A percentile compares a stretch with the other conserved stretches of the same genome.
Evolutionary conservation across 2,888 invertebrate genomes (phyloP).

Genomic region (Platycheirus rosarum): DNA sequence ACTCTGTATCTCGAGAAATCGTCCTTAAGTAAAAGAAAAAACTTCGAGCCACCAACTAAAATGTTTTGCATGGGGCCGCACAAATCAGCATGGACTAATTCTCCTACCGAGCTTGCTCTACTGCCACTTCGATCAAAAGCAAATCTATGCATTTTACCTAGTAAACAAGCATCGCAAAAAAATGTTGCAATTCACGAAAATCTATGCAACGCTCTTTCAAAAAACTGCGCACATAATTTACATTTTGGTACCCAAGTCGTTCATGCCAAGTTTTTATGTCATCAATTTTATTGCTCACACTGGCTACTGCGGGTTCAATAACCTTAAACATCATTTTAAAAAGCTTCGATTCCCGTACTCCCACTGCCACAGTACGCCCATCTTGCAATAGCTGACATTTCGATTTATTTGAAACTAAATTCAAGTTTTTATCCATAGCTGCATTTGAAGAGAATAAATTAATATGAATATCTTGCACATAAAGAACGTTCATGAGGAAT

Average conservation of each 20-base stretch:
- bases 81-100: constrained; percentile 68
- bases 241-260: constrained; percentile 11
- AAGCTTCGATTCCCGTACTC: constrained; percentile 20
- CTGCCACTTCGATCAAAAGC: constrained; percentile 10
- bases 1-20: constrained; percentile 67
- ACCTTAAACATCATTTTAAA: constrained; percentile 31
- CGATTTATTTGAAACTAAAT: constrained; percentile 34
- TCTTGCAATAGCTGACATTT: constrained; percentile 46
- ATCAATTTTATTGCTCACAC: constrained; percentile 5
- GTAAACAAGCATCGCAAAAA: constrained; percentile 55
- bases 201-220: constrained; percentile 4
- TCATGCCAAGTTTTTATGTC: constrained; percentile 74
- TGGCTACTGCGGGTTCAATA: not conserved
- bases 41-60: constrained; percentile 68
- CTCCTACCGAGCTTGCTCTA: constrained; percentile 16
- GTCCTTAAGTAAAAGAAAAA: constrained; percentile 72
- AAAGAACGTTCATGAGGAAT: constrained; percentile 62
- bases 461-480: constrained; percentile 52
- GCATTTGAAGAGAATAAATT: constrained; percentile 67
- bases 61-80: too few relatives aligned
- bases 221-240: constrained; percentile 6
- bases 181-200: not conserved
- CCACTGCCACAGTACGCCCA: constrained; percentile 3
- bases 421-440: constrained; percentile 63
- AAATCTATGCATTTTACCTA: constrained; percentile 10